Percentiles rank a stretch among this genome's conserved stretches.
These are phyloP conservation scores for Halocaridina rubra DNA, from an alignment of 2,888 invertebrate genomes.

Conservation along the genomic window DNA sequence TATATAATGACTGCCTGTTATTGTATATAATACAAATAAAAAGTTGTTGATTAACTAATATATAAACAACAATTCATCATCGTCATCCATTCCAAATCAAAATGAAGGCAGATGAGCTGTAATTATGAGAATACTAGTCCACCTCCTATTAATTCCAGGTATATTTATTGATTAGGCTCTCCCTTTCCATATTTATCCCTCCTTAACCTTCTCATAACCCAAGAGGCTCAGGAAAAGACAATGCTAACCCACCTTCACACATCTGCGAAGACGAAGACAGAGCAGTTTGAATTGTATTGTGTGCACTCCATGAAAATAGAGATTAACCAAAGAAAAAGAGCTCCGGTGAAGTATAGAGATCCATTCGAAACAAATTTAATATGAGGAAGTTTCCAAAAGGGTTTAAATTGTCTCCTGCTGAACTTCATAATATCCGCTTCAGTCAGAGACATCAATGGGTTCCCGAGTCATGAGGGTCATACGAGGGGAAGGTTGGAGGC, in stretches of 20 bases:
- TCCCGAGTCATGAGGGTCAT: slow-evolving; percentile 28
- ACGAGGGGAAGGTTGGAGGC: slow-evolving; percentile 33
- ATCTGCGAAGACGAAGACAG: no score
- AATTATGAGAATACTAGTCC: slow-evolving; percentile 49
- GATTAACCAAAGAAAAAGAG: no score
- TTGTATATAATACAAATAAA: slow-evolving; percentile 62
- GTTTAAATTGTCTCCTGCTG: slow-evolving; percentile 36
- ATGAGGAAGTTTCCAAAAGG: no score
- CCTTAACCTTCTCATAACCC: slow-evolving; percentile 30
- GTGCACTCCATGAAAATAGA: no score
- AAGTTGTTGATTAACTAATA: slow-evolving; percentile 60
- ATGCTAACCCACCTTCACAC: slow-evolving; percentile 12
- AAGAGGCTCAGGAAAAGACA: slow-evolving; percentile 40
- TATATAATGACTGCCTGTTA: slow-evolving; percentile 62
- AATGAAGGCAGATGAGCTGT: slow-evolving; percentile 57
- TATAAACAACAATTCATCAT: slow-evolving; percentile 55
- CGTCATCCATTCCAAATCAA: slow-evolving; percentile 63
- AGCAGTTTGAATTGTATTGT: no score
- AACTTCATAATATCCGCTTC: slow-evolving; percentile 35
- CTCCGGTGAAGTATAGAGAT: no score
- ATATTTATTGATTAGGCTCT: slow-evolving; percentile 58
- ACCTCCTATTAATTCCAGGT: slow-evolving; percentile 52
- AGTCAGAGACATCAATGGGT: slow-evolving; percentile 50
- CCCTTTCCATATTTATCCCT: slow-evolving; percentile 51
- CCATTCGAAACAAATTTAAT: no score